Evolutionary conservation across 2,888 invertebrate genomes (phyloP).

Genomic region (Drosophila merina): DNA sequence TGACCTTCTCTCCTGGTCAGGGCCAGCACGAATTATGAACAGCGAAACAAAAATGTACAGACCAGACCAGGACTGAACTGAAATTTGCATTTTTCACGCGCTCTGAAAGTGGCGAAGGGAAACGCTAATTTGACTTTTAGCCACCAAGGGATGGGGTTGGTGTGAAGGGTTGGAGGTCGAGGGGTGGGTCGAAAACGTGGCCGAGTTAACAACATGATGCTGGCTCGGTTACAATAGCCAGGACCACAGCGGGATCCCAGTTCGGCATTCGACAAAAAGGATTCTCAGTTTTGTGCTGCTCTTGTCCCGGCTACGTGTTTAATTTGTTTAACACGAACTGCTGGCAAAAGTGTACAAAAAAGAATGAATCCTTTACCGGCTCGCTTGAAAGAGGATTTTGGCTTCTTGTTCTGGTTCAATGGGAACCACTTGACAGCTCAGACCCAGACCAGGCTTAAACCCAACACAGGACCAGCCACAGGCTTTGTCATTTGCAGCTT

Average conservation of each 20-base stretch:
- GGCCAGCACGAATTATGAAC: conserved; percentile 48
- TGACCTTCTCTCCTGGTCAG: conserved; percentile 60
- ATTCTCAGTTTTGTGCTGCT: conserved; percentile 41
- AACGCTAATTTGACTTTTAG: conserved; percentile 53
- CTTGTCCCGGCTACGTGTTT: conserved; percentile 47
- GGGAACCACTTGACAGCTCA: conserved; percentile 46
- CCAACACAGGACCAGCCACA: background rate
- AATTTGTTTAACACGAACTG: conserved; percentile 64
- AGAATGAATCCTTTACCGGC: conserved; percentile 3
- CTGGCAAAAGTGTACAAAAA: conserved; percentile 24
- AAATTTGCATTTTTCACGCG: conserved; percentile 66
- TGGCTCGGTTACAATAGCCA: conserved; percentile 49
- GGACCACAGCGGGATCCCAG: conserved; percentile 35
- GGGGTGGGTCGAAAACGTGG: conserved; percentile 33
- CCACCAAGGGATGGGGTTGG: conserved; percentile 8
- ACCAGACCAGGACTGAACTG: conserved; percentile 1
- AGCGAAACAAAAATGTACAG: conserved; percentile 12
- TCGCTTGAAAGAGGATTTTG: conserved; percentile 18
- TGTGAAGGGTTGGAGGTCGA: background rate
- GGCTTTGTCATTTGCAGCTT: conserved; percentile 39
- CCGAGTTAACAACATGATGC: conserved; percentile 61
- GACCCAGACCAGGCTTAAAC: conserved; percentile 10
- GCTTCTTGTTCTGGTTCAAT: conserved; percentile 37
- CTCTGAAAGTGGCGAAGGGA: conserved; percentile 10
- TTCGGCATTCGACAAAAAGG: conserved; percentile 46